A percentile compares a stretch with the other conserved stretches of the same genome.
These are phyloP conservation scores for Lichenostomus cassidix DNA, from an alignment of 2,113 vertebrate genomes.

Conservation along the genomic window DNA sequence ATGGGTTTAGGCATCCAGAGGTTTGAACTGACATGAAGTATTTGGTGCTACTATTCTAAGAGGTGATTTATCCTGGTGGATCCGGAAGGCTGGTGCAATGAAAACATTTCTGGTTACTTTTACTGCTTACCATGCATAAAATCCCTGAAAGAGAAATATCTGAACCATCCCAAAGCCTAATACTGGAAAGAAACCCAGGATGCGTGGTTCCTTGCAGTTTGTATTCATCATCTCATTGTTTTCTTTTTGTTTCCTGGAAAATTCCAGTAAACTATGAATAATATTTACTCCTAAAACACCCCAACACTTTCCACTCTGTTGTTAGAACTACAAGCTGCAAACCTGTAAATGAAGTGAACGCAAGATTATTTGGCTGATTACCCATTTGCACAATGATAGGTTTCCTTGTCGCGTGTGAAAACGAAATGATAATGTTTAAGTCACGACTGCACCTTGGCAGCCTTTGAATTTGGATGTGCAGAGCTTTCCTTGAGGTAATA, in stretches of 20 bases:
- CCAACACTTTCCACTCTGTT: background rate
- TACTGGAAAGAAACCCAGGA: background rate
- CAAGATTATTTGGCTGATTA: conserved; percentile 46
- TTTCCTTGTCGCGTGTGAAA: conserved; percentile 1
- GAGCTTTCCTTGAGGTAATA: conserved; percentile 30
- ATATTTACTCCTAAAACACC: background rate
- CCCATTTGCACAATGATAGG: conserved; percentile 23
- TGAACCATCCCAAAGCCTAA: conserved; percentile 6
- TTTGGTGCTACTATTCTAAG: conserved; percentile 54
- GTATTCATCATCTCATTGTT: background rate
- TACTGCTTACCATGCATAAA: conserved; percentile 25
- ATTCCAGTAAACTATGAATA: background rate
- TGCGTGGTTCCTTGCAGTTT: background rate
- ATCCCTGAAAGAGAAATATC: conserved; percentile 15
- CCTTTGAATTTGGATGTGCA: conserved; percentile 18
- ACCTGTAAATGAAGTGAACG: background rate
- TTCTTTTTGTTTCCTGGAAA: background rate
- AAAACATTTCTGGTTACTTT: conserved; percentile 34
- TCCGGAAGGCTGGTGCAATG: conserved; percentile 1
- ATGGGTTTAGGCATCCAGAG: conserved; percentile 30
- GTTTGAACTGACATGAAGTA: conserved; percentile 66
- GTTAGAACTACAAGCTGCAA: background rate
- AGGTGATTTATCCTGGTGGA: conserved; percentile 51
- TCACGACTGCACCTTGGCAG: conserved; percentile 44
- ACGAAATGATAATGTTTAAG: conserved; percentile 4